These are phyloP conservation scores for Picus viridis DNA, from an alignment of 2,797 vertebrate genomes.

Conservation along the genomic window DNA sequence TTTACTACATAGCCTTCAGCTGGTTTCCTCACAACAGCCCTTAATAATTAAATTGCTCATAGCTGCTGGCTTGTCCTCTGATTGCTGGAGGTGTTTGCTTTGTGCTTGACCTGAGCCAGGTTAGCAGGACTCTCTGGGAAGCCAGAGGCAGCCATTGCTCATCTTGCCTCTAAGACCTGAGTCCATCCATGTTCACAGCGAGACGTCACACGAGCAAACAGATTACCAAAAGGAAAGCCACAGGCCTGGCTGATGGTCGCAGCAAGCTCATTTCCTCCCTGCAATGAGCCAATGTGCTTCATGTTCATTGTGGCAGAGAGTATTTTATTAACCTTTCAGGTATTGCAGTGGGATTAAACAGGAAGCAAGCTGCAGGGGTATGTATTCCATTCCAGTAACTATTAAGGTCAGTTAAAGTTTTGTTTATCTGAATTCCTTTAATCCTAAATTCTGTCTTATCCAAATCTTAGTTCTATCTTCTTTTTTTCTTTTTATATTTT, in stretches of 20 bases:
- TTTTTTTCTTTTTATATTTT: no score
- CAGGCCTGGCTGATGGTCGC: not conserved
- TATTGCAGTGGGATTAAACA: conserved; percentile 11
- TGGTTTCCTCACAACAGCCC: not conserved
- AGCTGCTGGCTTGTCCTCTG: not conserved
- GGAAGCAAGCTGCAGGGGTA: not conserved
- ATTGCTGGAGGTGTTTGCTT: not conserved
- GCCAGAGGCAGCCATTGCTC: fast-evolving
- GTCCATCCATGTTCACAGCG: fast-evolving
- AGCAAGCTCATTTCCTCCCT: not conserved
- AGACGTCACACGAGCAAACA: fast-evolving
- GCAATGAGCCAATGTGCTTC: not conserved
- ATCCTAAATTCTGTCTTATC: conserved; percentile 55
- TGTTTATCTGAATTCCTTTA: conserved; percentile 54
- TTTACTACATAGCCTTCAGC: not conserved
- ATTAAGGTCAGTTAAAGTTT: conserved; percentile 35
- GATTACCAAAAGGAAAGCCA: not conserved
- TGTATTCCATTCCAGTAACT: not conserved
- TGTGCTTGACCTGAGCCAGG: not conserved
- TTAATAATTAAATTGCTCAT: not conserved
- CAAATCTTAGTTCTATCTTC: not conserved
- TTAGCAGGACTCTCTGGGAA: not conserved
- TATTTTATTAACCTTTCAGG: conserved; percentile 18
- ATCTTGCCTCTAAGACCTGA: fast-evolving
- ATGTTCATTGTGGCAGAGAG: conserved; percentile 28